These are phyloP conservation scores for Pseudomyrmex gracilis DNA, from an alignment of 1,140 invertebrate species.

Conservation along the genomic window DNA sequence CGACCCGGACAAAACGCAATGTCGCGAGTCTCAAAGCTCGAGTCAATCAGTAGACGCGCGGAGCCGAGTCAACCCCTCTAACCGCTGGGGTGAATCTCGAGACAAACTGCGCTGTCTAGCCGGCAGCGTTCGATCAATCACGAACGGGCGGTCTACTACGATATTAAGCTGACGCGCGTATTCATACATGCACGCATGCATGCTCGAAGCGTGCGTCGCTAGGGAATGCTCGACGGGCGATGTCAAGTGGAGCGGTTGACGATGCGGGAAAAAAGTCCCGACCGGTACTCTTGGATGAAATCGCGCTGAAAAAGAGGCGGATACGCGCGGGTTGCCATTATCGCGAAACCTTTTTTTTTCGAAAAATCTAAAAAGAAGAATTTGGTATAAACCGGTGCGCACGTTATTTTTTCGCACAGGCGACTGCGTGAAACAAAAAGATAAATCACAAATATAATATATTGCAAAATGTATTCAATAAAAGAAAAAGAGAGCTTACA, in stretches of 20 bases:
- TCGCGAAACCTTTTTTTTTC: neutral
- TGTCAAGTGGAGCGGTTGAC: conserved; percentile 14
- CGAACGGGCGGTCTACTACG: conserved; percentile 23
- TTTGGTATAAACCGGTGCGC: too few relatives aligned
- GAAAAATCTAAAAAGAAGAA: neutral
- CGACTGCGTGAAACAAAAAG: neutral
- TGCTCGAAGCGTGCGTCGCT: neutral
- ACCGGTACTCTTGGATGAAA: conserved; percentile 22
- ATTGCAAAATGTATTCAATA: neutral
- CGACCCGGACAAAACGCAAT: neutral
- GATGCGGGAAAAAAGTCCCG: conserved; percentile 26
- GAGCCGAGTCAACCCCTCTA: conserved; percentile 43
- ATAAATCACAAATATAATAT: neutral
- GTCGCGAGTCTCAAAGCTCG: conserved; percentile 27
- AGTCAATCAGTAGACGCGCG: conserved; percentile 63
- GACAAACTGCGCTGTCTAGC: conserved; percentile 67
- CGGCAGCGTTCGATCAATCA: conserved; percentile 67
- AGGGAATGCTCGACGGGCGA: neutral
- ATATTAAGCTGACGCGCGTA: conserved; percentile 57
- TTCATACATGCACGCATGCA: conserved; percentile 45
- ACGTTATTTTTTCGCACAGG: neutral
- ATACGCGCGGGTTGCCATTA: conserved; percentile 12
- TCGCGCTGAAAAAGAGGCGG: conserved; percentile 15
- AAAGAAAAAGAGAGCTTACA: neutral
- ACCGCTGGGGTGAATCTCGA: conserved; percentile 49